Percentiles rank a stretch among this genome's conserved stretches.
Evolutionary conservation across 1,140 invertebrate species (phyloP).

Genomic region (Scaptomyza hsui): DNA sequence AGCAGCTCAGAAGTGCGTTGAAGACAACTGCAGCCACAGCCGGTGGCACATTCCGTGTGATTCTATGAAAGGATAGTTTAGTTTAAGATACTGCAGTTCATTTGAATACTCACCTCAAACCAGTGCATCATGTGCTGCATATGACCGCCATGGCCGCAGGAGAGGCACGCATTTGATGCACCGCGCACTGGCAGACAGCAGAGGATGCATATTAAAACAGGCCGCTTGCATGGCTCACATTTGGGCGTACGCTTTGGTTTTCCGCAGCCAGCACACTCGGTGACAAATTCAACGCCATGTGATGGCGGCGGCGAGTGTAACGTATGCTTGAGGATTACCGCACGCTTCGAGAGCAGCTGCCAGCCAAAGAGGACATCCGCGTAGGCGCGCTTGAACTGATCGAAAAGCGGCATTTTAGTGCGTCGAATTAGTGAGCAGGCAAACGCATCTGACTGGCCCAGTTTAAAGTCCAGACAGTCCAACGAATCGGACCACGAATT

Average conservation of each 20-base stretch:
- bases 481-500: constrained; percentile 95
- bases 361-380: constrained; percentile 94
- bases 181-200: constrained; percentile 94
- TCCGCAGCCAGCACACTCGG: constrained; percentile 89
- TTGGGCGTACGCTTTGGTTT: constrained; percentile 86
- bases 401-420: constrained; percentile 88
- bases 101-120: constrained; percentile 89
- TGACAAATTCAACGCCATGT: constrained; percentile 90
- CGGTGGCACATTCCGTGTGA: constrained; percentile 87
- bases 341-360: constrained; percentile 92
- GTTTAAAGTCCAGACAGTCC: constrained; percentile 85
- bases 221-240: constrained; percentile 89
- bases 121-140: constrained; percentile 91
- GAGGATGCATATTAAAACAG: constrained; percentile 91
- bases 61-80: constrained; percentile 64
- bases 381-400: constrained; percentile 94
- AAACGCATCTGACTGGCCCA: constrained; percentile 56
- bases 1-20: constrained; percentile 85
- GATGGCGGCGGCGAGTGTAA: constrained; percentile 86
- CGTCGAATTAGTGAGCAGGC: constrained; percentile 80
- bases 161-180: constrained; percentile 91
- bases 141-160: constrained; percentile 97
- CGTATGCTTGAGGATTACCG: constrained; percentile 92
- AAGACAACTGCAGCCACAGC: constrained; percentile 95
- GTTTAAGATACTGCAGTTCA: background rate